phyloP scores from a whole-genome alignment of 2,797 vertebrate genomes.

The Macropodus opercularis region DNA sequence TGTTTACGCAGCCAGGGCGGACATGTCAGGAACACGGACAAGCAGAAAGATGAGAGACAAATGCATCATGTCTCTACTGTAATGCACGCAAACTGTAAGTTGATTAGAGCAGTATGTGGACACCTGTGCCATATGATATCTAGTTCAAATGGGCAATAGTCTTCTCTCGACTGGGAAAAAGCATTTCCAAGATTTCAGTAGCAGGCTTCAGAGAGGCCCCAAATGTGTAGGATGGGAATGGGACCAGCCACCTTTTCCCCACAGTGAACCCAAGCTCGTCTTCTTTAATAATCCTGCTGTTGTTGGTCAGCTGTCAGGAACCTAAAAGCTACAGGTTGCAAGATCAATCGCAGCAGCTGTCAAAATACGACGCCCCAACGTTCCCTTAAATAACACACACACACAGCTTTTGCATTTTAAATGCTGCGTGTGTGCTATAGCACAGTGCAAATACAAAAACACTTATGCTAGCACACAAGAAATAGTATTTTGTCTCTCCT shows the following conservation, averaged over 20 bases:
- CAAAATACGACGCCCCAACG: neutral
- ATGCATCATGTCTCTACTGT: slow-evolving; percentile 26
- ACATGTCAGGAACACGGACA: slow-evolving; percentile 42
- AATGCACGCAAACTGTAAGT: slow-evolving; percentile 15
- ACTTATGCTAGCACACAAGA: neutral
- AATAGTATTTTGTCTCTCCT: slow-evolving; percentile 15
- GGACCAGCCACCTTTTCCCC: too few species aligned
- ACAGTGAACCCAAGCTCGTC: too few species aligned
- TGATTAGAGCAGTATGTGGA: slow-evolving; percentile 2
- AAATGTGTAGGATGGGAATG: neutral
- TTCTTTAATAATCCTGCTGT: neutral
- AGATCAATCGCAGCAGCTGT: neutral
- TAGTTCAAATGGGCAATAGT: neutral
- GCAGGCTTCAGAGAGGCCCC: neutral
- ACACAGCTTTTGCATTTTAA: neutral
- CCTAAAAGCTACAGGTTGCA: slow-evolving; percentile 15
- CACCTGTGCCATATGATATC: neutral
- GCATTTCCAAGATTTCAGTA: neutral
- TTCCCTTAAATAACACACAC: neutral
- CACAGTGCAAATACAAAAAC: slow-evolving; percentile 14
- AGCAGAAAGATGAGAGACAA: slow-evolving; percentile 53
- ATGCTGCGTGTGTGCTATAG: neutral
- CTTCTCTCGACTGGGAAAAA: neutral
- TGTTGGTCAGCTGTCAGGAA: neutral
- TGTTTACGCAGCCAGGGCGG: slow-evolving; percentile 63